Base-by-base conservation (phyloP, 2,113 vertebrate genomes). In the Australoheros scitulus region DNA sequence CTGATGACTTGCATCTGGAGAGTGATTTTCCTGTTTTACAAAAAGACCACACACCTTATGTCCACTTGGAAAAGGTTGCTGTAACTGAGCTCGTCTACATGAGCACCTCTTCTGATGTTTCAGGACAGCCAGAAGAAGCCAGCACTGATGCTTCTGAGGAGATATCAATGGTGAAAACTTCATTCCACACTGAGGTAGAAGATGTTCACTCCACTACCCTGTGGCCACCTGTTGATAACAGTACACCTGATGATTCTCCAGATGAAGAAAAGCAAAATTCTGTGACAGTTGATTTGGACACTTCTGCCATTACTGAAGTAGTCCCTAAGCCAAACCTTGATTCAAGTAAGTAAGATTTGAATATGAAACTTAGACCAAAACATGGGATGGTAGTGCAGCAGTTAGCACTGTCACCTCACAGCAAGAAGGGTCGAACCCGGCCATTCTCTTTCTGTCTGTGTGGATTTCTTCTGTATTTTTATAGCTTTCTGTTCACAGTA, bases 41-140 rank as follows among this genome's bases (percentile, higher is more conserved):
- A 17, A 86, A 92, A 34, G 80, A 91, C 55, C 84, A 78, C 43
- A 89, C 91, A 52, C 59, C 61, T 17, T 38, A 58, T 4, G 26
- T 32, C 34, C 79, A 60, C 17, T n/a, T 11, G 1, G 58, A 72
- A 15, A 76, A 68, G 14, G 1, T 34, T 6, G 63, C 88, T 5
- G 84, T 82, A 20, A 72, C 76, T 6, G 75, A 65, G 3, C 61
- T 63, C 2, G 17, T 63, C 50, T n/a, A 70, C 64, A n/a, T 43
- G 1, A 86, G 59, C 15, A 22, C 56, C n/a, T 80, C 75, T 32
- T 13, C 65, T 1, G 43, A 79, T 17, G 32, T 68, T 13, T 47
- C 86, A 50, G 86, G 34, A 24, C 76, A 11, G 11, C 47, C 61
- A 7, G 86, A 92, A 34, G 88, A 86, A 32, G 20, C 36, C 58